Conservation (phyloP, 2,888 invertebrate genomes). For the Tetragonisca angustula region DNA sequence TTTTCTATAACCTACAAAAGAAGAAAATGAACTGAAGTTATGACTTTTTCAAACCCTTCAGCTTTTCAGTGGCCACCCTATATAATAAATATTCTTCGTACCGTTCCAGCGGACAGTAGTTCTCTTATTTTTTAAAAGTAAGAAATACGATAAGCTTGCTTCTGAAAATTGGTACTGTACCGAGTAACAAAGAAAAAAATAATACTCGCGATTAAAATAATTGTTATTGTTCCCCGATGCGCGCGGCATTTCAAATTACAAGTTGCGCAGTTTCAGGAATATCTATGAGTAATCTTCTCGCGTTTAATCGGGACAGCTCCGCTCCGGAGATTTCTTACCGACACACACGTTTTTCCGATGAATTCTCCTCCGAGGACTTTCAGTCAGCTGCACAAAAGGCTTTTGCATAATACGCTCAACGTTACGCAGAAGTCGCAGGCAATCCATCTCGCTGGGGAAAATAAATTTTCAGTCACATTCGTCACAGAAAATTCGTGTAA, state of each 20-base stretch:
- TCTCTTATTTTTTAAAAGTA: no score
- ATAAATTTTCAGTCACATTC: background rate
- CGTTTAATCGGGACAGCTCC: slow-evolving; percentile 17
- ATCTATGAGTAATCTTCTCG: slow-evolving; percentile 15
- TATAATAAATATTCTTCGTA: no score
- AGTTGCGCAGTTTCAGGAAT: slow-evolving; percentile 33
- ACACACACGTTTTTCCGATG: slow-evolving; percentile 13
- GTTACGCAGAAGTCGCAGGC: background rate
- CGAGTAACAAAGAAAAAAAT: background rate
- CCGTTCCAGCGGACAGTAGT: background rate
- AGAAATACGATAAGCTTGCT: background rate
- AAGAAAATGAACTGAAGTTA: no score
- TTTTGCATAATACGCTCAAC: background rate
- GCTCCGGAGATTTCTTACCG: slow-evolving; percentile 23
- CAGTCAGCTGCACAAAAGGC: background rate
- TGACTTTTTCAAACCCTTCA: no score
- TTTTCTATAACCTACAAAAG: no score
- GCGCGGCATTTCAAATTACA: slow-evolving; percentile 10
- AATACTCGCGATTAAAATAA: background rate
- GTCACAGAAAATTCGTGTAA: background rate
- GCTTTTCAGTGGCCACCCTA: no score
- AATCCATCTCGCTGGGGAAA: background rate
- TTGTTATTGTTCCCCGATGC: background rate
- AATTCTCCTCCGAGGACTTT: slow-evolving; percentile 31
- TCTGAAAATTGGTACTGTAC: background rate